Conservation (phyloP, 2,888 invertebrate genomes). For the Chalcis sispes region DNA sequence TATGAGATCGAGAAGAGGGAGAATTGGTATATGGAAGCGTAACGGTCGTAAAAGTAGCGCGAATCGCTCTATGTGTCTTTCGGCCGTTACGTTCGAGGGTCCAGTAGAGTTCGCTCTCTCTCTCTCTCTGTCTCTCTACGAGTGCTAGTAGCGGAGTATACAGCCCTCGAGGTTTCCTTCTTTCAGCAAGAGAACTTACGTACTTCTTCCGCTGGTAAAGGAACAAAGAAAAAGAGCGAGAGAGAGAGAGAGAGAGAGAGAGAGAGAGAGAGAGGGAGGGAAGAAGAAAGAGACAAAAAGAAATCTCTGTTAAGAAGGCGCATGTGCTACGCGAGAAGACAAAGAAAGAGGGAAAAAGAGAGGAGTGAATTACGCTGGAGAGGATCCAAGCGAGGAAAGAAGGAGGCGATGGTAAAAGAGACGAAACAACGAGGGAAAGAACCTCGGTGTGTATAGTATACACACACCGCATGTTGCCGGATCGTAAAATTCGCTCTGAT, state of each 20-base stretch:
- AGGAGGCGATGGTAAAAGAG: slow-evolving; percentile 51
- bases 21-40: too few species aligned
- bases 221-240: too few species aligned
- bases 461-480: slow-evolving; percentile 70
- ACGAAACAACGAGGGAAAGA: slow-evolving; percentile 51
- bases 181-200: slow-evolving; percentile 57
- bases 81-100: slow-evolving; percentile 65
- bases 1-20: slow-evolving; percentile 65
- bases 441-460: too few species aligned
- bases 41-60: slow-evolving; percentile 73
- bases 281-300: slow-evolving; percentile 55
- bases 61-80: slow-evolving; percentile 68
- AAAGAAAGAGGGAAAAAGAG: slow-evolving; percentile 49
- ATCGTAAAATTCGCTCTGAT: slow-evolving; percentile 75
- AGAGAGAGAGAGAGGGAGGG: slow-evolving; percentile 38
- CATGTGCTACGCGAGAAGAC: slow-evolving; percentile 23
- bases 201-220: slow-evolving; percentile 57
- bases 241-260: too few species aligned
- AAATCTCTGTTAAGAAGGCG: slow-evolving; percentile 57
- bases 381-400: slow-evolving; percentile 46
- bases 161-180: slow-evolving; percentile 64
- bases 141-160: too few species aligned
- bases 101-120: slow-evolving; percentile 16
- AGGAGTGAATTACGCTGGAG: slow-evolving; percentile 54
- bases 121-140: too few species aligned